phyloP scores from a whole-genome alignment of 2,888 invertebrate genomes.

The Tinea pellionella region DNA sequence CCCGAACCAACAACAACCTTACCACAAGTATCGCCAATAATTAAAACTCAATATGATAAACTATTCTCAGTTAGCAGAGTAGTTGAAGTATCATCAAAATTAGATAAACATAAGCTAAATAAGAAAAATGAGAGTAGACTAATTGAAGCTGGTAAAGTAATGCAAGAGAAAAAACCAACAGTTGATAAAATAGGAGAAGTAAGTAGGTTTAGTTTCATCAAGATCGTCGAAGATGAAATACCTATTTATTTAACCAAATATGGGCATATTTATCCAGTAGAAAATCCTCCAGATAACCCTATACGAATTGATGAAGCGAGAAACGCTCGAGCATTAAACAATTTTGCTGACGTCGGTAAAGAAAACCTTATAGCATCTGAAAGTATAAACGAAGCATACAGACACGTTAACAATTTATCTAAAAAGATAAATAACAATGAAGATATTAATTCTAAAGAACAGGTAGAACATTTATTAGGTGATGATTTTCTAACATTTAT shows the following conservation, averaged over 20 bases:
- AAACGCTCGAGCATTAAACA: constrained; percentile 54
- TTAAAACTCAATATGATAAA: constrained; percentile 68
- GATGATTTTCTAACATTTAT: constrained; percentile 52
- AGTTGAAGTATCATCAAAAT: constrained; percentile 75
- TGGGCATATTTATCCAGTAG: constrained; percentile 59
- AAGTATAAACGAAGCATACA: constrained; percentile 60
- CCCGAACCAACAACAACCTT: constrained; percentile 33
- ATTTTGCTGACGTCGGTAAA: constrained; percentile 44
- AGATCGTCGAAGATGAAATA: constrained; percentile 73
- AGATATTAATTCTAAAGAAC: constrained; percentile 21
- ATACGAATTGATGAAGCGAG: constrained; percentile 63
- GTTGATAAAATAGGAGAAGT: constrained; percentile 77
- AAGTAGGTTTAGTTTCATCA: constrained; percentile 75
- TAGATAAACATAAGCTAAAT: constrained; percentile 69
- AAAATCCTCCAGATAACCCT: constrained; percentile 56
- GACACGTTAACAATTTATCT: constrained; percentile 39
- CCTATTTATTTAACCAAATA: constrained; percentile 61
- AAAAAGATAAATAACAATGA: constrained; percentile 23
- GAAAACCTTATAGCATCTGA: constrained; percentile 62
- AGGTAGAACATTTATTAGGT: constrained; percentile 33
- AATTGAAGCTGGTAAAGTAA: constrained; percentile 62
- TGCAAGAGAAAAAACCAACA: constrained; percentile 71
- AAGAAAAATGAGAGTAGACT: constrained; percentile 65
- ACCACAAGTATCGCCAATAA: constrained; percentile 36
- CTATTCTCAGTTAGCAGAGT: constrained; percentile 77